Evolutionary conservation across 1,140 invertebrate genomes (phyloP).

Genomic region (Drosophila trapezifrons): DNA sequence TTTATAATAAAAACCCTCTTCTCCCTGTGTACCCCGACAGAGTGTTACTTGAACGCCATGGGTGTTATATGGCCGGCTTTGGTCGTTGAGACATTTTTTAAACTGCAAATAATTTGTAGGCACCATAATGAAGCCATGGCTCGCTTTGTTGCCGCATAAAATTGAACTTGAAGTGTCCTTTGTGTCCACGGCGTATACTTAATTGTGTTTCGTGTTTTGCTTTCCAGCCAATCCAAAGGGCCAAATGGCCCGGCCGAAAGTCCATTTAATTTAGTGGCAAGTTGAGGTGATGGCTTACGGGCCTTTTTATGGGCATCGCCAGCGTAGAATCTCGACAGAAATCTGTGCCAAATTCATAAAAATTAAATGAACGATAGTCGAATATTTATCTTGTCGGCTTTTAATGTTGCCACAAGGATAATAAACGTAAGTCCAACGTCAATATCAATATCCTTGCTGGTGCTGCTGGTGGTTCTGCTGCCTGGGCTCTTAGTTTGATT

Average conservation of each 20-base stretch:
- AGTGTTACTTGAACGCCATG: conserved; percentile 44
- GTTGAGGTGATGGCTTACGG: conserved; percentile 45
- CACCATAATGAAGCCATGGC: conserved; percentile 68
- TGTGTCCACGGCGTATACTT: conserved; percentile 54
- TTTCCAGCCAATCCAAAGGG: conserved; percentile 19
- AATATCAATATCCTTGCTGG: conserved; percentile 35
- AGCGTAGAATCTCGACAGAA: conserved; percentile 28
- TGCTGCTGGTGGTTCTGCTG: background rate
- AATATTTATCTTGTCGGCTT: conserved; percentile 46
- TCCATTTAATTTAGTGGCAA: conserved; percentile 68
- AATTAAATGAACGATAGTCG: conserved; percentile 31
- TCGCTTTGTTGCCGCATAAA: conserved; percentile 49
- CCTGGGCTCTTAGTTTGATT: conserved; percentile 37
- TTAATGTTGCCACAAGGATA: conserved; percentile 50
- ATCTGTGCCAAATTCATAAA: conserved; percentile 39
- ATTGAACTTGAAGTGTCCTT: conserved; percentile 67
- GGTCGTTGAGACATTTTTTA: conserved; percentile 58
- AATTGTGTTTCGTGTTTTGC: conserved; percentile 63
- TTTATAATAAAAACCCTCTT: background rate
- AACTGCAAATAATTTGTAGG: conserved; percentile 75
- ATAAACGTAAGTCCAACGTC: conserved; percentile 51
- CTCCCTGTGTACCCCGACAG: background rate
- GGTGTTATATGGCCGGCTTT: conserved; percentile 63
- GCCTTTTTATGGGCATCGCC: conserved; percentile 31
- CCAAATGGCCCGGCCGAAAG: conserved; percentile 58